Percentiles rank a stretch among this genome's conserved stretches.
phyloP scores from a whole-genome alignment of 2,113 vertebrate genomes.

The Xenopus tropicalis region DNA sequence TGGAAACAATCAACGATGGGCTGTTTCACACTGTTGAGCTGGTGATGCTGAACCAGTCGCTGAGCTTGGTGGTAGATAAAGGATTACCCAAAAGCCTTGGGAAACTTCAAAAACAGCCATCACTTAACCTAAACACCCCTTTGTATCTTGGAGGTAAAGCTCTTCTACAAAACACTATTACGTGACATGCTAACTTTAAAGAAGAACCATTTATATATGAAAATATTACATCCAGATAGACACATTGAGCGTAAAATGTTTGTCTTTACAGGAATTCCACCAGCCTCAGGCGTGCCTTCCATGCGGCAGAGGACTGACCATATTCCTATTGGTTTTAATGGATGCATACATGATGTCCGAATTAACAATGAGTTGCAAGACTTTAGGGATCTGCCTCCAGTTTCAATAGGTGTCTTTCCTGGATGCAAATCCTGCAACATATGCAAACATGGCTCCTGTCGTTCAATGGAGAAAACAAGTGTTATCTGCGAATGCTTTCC shows the following conservation, averaged over 20 bases:
- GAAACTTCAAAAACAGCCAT: conserved; percentile 85
- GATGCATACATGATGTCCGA: conserved; percentile 88
- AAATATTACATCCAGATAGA: neutral
- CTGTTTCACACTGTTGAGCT: conserved; percentile 92
- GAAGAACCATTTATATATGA: neutral
- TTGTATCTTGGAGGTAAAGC: conserved; percentile 90
- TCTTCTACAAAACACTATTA: neutral
- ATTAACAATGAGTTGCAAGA: conserved; percentile 93
- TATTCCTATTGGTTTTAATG: conserved; percentile 80
- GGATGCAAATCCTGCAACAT: conserved; percentile 93
- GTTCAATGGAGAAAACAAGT: conserved; percentile 79
- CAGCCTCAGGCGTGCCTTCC: conserved; percentile 75
- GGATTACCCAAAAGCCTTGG: conserved; percentile 89
- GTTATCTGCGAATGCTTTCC: conserved; percentile 89
- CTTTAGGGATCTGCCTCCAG: conserved; percentile 72
- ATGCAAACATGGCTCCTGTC: conserved; percentile 86
- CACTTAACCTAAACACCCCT: conserved; percentile 81
- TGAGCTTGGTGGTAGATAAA: conserved; percentile 93
- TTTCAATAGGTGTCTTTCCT: conserved; percentile 73
- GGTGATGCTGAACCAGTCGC: conserved; percentile 87
- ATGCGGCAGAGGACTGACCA: conserved; percentile 81
- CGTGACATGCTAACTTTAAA: neutral
- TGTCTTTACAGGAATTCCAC: conserved; percentile 77
- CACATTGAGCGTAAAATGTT: neutral
- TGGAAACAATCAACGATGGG: conserved; percentile 94